These are phyloP conservation scores for Hemithea aestivaria DNA, from an alignment of 2,888 invertebrate genomes.

Conservation along the genomic window DNA sequence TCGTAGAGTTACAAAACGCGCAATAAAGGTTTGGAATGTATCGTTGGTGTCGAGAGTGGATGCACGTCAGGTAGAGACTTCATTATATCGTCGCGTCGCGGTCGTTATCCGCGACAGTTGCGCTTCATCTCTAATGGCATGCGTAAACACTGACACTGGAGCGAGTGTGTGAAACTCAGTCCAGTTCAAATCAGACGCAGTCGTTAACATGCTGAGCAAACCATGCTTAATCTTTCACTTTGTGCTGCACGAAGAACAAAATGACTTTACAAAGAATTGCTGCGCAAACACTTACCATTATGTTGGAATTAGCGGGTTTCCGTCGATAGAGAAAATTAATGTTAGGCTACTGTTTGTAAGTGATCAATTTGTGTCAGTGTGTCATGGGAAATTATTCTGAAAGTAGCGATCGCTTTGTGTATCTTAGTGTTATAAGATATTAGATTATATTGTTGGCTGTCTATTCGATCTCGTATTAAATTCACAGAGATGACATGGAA, in stretches of 20 bases:
- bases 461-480: constrained; percentile 15
- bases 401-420: constrained; percentile 16
- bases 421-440: constrained; percentile 6
- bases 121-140: constrained; percentile 54
- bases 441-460: constrained; percentile 11
- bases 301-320: constrained; percentile 48
- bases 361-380: constrained; percentile 44
- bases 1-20: constrained; percentile 8
- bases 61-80: constrained; percentile 21
- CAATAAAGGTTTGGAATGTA: constrained; percentile 16
- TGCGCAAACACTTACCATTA: constrained; percentile 52
- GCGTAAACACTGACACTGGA: constrained; percentile 45
- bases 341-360: constrained; percentile 33
- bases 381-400: constrained; percentile 40
- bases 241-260: constrained; percentile 63
- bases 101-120: constrained; percentile 53
- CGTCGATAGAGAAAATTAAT: constrained; percentile 47
- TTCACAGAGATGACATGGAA: constrained; percentile 22
- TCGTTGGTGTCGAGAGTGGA: constrained; percentile 13
- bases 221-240: constrained; percentile 71
- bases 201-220: constrained; percentile 60
- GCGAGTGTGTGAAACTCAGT: constrained; percentile 66
- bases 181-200: constrained; percentile 59
- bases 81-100: constrained; percentile 30
- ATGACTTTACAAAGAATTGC: constrained; percentile 57